Percentiles rank a stretch among this genome's conserved stretches.
These are phyloP conservation scores for Mycetomoellerius zeteki DNA, from an alignment of 1,140 invertebrate genomes.

Conservation along the genomic window DNA sequence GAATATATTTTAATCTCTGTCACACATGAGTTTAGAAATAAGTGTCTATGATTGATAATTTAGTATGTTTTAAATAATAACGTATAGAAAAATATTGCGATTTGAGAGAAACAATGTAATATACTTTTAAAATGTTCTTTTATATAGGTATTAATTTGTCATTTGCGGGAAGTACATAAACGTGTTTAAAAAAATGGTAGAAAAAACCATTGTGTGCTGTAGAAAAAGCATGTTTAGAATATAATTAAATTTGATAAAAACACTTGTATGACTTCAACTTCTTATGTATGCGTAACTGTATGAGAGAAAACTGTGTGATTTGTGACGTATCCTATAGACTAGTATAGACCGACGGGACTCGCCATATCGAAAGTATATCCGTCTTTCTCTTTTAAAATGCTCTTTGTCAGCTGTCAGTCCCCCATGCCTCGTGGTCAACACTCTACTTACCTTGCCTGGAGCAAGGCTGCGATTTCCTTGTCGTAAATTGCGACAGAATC, in stretches of 20 bases:
- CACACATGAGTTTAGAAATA: background rate
- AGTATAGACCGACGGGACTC: background rate
- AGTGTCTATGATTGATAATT: background rate
- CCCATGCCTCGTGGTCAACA: conserved; percentile 67
- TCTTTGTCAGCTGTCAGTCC: conserved; percentile 52
- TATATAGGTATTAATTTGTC: background rate
- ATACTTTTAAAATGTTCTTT: background rate
- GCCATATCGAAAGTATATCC: conserved; percentile 29
- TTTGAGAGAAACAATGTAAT: conserved; percentile 2
- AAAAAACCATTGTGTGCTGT: background rate
- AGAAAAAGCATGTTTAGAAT: background rate
- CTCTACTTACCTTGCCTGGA: conserved; percentile 83
- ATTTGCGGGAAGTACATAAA: background rate
- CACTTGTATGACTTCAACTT: background rate
- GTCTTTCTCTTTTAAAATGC: conserved; percentile 40
- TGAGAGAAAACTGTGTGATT: conserved; percentile 8
- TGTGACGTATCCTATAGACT: background rate
- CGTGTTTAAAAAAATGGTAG: background rate
- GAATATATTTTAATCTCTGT: background rate
- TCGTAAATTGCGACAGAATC: conserved; percentile 80
- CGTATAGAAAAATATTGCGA: background rate
- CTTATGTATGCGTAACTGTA: background rate
- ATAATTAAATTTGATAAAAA: background rate
- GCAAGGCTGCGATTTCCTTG: conserved; percentile 83
- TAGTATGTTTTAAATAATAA: background rate